Evolutionary conservation across 2,797 vertebrate species (phyloP).

Genomic region (Potorous gilbertii): DNA sequence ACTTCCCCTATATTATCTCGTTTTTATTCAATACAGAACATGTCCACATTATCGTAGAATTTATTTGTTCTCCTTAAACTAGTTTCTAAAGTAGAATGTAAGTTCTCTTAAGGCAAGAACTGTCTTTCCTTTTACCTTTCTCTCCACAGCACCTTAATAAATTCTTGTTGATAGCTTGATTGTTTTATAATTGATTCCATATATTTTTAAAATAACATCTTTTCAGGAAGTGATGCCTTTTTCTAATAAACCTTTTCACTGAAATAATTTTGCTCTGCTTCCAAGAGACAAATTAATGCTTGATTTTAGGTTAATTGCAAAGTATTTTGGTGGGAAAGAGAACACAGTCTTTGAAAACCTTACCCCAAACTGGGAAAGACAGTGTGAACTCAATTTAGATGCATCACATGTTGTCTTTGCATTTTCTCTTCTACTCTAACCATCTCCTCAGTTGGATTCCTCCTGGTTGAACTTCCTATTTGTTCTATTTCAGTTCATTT

Average conservation of each 20-base stretch:
- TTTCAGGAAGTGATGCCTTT: not conserved
- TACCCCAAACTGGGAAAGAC: not conserved
- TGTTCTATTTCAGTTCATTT: constrained; percentile 6
- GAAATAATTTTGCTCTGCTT: not conserved
- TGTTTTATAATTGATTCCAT: not conserved
- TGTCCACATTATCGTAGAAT: not conserved
- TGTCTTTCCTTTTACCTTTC: not conserved
- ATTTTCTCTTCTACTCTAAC: constrained; percentile 30
- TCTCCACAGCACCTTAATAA: not conserved
- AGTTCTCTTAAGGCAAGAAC: not conserved
- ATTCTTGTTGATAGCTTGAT: too few relatives aligned
- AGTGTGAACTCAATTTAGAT: constrained; percentile 44
- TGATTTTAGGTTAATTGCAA: not conserved
- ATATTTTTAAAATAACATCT: not conserved
- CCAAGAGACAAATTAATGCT: not conserved
- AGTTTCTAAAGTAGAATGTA: not conserved
- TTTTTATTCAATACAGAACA: not conserved
- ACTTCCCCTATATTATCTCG: not conserved
- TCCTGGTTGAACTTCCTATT: constrained; percentile 57
- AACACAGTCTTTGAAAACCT: not conserved
- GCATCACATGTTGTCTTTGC: constrained; percentile 41
- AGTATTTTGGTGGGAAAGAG: not conserved
- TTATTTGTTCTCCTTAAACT: not conserved
- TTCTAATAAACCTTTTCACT: not conserved
- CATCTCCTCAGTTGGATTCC: constrained; percentile 22